Base-by-base conservation (phyloP, 2,888 invertebrate species). In the Drosophila anceps region DNA sequence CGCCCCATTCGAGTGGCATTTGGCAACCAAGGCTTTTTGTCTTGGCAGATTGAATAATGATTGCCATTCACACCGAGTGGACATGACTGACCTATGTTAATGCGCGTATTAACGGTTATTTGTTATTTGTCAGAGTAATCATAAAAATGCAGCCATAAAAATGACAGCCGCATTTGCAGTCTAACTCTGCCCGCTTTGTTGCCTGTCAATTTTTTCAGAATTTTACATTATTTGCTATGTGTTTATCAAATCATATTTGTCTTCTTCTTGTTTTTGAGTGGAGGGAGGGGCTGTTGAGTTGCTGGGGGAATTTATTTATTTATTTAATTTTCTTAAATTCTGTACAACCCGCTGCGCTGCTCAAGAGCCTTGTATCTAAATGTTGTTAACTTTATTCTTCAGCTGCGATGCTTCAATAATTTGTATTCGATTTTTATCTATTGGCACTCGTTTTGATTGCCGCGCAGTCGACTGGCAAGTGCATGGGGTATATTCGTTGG, bases 71-170 rank as follows among this genome's bases (percentile, higher is more conserved):
- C 69, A 69, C 78, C 59, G 59, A 72, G 43, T 65, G 76, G 71
- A 81, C 84, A 83, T 78, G 73, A 61, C 74, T 84, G 83, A 83
- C 83, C 84, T 84, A 83, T 84, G 83, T 67, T 82, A 83, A 83
- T 83, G 84, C 69, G 64, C 72, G 71, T 72, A 83, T 80, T 80
- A 78, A 79, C 82, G 81, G 82, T 81, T 83, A 83, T 83, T 82
- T 82, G 83, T 83, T 83, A 83, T 82, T 82, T 82, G 82, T 82
- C 83, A 81, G 73, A 76, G 65, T 67, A 79, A 75, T 75, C 81
- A 79, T 48, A 62, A 73, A 79, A 78, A 50, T 83, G 69, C 81
- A 82, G 48, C 72, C 72, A 74, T 5, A 2, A 24, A 35, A 77
- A 63, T 79, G 82, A 82, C 82, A 79, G 72, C 80, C 70, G 57